Evolutionary conservation across 2,797 vertebrate genomes (phyloP).

Genomic region (Megaceryle alcyon): DNA sequence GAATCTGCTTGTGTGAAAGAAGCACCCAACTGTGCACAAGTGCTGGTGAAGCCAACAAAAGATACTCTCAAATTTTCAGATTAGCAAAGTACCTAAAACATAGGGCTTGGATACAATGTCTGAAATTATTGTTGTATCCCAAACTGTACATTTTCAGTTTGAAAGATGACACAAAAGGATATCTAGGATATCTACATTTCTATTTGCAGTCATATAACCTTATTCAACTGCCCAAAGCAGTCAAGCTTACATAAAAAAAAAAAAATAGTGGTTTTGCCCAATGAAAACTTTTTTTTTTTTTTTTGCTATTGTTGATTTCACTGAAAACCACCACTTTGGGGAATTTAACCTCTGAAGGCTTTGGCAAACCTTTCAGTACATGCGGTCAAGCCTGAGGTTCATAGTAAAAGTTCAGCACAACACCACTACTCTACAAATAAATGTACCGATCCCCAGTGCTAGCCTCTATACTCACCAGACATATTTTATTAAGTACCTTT

Average conservation of each 20-base stretch:
- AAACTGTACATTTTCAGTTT: not conserved
- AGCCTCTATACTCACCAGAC: not conserved
- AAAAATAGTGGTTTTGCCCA: not conserved
- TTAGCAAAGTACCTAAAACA: not conserved
- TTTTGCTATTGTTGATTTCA: not conserved
- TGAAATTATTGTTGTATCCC: not conserved
- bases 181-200: not conserved
- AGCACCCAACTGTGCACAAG: not conserved
- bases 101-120: not conserved
- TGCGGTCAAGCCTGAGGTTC: not conserved
- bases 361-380: not conserved
- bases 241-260: not conserved
- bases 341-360: not conserved
- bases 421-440: not conserved
- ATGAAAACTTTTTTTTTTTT: not conserved
- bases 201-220: not conserved
- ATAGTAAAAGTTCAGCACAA: not conserved
- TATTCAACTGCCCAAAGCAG: not conserved
- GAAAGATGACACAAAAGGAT: not conserved
- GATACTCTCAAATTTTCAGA: not conserved
- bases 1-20: not conserved
- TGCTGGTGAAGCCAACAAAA: not conserved
- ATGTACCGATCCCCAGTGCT: not conserved
- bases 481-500: conserved; percentile 16
- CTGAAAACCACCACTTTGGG: not conserved